phyloP scores from a whole-genome alignment of 2,797 vertebrate genomes.

The Hypotaenidia okinawae region DNA sequence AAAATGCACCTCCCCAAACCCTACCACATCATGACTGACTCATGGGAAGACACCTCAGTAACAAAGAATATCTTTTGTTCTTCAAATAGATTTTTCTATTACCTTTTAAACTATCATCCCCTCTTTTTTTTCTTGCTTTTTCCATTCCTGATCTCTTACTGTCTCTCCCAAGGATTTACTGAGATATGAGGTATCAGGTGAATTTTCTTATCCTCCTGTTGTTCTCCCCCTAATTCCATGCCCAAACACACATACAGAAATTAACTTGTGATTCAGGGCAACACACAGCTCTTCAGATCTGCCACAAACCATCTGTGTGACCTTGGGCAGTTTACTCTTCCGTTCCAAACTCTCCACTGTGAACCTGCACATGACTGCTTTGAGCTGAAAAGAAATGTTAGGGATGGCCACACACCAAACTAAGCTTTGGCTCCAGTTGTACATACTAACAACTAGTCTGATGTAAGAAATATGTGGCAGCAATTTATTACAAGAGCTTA shows the following conservation, averaged over 20 bases:
- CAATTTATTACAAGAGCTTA: not conserved
- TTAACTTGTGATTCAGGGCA: constrained; percentile 22
- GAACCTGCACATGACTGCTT: not conserved
- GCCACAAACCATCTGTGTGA: not conserved
- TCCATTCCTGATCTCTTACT: not conserved
- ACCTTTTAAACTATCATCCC: not conserved
- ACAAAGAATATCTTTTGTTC: not conserved
- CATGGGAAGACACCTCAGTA: not conserved
- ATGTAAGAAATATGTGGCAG: not conserved
- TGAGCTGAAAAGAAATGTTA: not conserved
- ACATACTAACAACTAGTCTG: not conserved
- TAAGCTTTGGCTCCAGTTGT: not conserved
- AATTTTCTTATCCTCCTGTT: not conserved
- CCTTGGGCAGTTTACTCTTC: not conserved
- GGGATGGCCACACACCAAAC: not conserved
- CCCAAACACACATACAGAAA: not conserved
- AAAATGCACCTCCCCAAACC: not conserved
- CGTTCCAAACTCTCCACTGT: not conserved
- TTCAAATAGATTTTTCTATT: not conserved
- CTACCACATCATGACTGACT: not conserved
- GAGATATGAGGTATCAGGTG: not conserved
- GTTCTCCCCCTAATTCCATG: not conserved
- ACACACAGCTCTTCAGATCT: not conserved
- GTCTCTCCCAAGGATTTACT: not conserved
- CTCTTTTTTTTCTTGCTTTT: not conserved